Percentiles rank a stretch among this genome's conserved stretches.
These are phyloP conservation scores for Ranitomeya imitator DNA, from an alignment of 2,113 vertebrate species.

Conservation along the genomic window DNA sequence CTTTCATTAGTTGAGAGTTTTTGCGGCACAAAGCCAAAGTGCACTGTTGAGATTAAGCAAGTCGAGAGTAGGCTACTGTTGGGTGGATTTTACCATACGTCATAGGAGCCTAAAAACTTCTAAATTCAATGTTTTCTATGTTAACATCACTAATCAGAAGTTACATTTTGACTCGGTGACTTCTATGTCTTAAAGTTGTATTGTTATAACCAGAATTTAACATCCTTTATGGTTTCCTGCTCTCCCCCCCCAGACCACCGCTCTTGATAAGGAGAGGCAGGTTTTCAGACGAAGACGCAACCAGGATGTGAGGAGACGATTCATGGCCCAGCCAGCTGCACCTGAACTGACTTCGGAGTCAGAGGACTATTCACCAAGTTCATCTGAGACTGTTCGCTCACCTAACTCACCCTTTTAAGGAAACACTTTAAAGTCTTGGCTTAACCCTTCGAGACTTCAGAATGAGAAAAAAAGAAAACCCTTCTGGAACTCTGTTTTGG, in stretches of 20 bases:
- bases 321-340: conserved; percentile 76
- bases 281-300: conserved; percentile 96
- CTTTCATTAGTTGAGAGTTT: background rate
- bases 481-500: conserved; percentile 64
- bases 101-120: background rate
- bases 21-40: background rate
- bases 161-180: background rate
- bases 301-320: conserved; percentile 85
- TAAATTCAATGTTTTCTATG: background rate
- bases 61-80: background rate
- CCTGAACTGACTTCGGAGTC: conserved; percentile 89
- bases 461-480: conserved; percentile 63
- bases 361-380: conserved; percentile 91
- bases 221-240: conserved; percentile 82
- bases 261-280: conserved; percentile 99
- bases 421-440: conserved; percentile 74
- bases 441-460: conserved; percentile 80
- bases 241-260: conserved; percentile 88
- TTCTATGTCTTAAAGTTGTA: background rate
- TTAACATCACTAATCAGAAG: background rate
- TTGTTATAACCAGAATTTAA: conserved; percentile 68
- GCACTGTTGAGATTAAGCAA: background rate
- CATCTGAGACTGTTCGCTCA: conserved; percentile 91
- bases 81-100: background rate
- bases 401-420: conserved; percentile 93